Base-by-base conservation (phyloP, 2,113 vertebrate species). In the Globicephala melas region DNA sequence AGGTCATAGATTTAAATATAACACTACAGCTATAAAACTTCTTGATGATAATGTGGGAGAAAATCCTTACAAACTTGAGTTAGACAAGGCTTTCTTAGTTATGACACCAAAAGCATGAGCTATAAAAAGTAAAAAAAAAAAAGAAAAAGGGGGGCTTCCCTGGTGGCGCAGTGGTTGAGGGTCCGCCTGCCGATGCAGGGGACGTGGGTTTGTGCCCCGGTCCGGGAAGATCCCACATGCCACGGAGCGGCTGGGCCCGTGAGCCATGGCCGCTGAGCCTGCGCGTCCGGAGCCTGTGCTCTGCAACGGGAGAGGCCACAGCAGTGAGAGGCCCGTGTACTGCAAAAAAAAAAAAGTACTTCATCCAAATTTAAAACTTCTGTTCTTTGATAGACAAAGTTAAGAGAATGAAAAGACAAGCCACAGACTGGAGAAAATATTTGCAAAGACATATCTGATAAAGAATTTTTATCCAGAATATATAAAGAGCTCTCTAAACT, bases 71-170 rank as follows among this genome's bases (percentile, higher is more conserved):
- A 47, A 85, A 21, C 28, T 82, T 89, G 53, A 92, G 10, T 82
- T 81, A 95, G 33, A 31, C 17, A 79, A 87, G 44, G n/a, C 44
- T 90, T 90, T 92, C 53, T 97, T 88, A 88, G 44, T 68, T 93
- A 67, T 76, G 38, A 88, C 10, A 88, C 21, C 50, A 65, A 95
- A 94, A 88, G 3, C 25, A 79, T 58, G 20, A 44, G 67, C 50
- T 77, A 31, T 58, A n/a, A 83, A 91, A 74, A 5, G 21, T 87
- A 8, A 68, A 44, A 60, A 36, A 50, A 38, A 44, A 44, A 44
- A 44, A 60, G 28, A 50, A 41, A 67, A 50, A n/a, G 44, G 8
- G 44, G 44, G 44, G 44, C 44, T 44, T 44, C 44, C 44, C 8
- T 44, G 44, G 44, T 44, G 44, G 44, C 44, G 8, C 44, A 44